Conservation (phyloP, 2,797 vertebrate species). For the Notolabrus celidotus region DNA sequence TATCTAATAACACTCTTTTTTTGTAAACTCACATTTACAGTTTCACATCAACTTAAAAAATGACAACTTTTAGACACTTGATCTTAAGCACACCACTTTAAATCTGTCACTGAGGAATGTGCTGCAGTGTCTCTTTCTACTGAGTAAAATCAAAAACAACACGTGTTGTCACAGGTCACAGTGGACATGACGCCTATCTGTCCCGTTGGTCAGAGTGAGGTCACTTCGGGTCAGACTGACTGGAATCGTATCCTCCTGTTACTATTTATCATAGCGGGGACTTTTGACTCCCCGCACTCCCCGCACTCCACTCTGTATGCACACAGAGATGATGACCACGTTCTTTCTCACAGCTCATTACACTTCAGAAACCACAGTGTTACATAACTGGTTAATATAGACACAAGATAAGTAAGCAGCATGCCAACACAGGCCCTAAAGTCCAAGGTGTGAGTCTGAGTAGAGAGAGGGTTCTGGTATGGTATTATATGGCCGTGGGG, state of each 20-base stretch:
- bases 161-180: slow-evolving; percentile 15
- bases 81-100: slow-evolving; percentile 5
- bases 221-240: slow-evolving; percentile 23
- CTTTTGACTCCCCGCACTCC: slow-evolving; percentile 16
- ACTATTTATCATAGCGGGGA: slow-evolving; percentile 34
- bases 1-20: slow-evolving; percentile 26
- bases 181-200: neutral
- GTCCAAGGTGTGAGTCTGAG: slow-evolving; percentile 31
- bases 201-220: slow-evolving; percentile 3
- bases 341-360: slow-evolving; percentile 20
- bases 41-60: neutral
- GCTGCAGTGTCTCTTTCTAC: slow-evolving; percentile 35
- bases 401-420: slow-evolving; percentile 41
- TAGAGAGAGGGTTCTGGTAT: neutral
- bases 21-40: neutral
- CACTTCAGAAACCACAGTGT: slow-evolving; percentile 25
- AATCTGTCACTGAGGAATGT: slow-evolving; percentile 33
- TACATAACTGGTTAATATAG: slow-evolving; percentile 53
- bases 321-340: slow-evolving; percentile 26
- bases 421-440: slow-evolving; percentile 17
- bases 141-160: slow-evolving; percentile 17
- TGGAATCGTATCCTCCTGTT: slow-evolving; percentile 22
- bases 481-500: neutral
- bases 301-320: neutral
- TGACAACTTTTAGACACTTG: slow-evolving; percentile 3